Conservation (phyloP, 2,888 invertebrate species). For the Synergus umbraculus region DNA sequence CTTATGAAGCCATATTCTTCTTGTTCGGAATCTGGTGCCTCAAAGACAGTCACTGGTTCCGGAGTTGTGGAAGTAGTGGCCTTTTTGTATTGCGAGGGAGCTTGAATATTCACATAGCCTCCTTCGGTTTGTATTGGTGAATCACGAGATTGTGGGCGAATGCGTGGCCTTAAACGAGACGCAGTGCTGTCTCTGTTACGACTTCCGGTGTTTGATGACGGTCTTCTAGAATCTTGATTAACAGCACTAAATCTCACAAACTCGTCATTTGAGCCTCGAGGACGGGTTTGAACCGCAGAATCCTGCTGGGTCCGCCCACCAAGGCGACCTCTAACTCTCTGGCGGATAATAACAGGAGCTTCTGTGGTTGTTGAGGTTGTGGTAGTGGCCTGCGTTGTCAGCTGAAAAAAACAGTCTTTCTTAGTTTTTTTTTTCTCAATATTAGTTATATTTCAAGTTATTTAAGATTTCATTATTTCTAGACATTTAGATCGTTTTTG, state of each 20-base stretch:
- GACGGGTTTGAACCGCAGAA: slow-evolving; percentile 69
- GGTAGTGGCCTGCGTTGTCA: slow-evolving; percentile 49
- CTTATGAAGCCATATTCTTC: slow-evolving; percentile 79
- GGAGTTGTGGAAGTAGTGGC: slow-evolving; percentile 52
- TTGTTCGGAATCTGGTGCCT: slow-evolving; percentile 71
- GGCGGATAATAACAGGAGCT: slow-evolving; percentile 67
- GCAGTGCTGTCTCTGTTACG: slow-evolving; percentile 50
- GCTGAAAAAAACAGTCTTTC: slow-evolving; percentile 40
- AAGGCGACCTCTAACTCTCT: slow-evolving; percentile 67
- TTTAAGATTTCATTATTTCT: background rate
- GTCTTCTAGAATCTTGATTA: slow-evolving; percentile 59
- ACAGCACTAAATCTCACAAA: slow-evolving; percentile 73
- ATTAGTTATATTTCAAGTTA: background rate
- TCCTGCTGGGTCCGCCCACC: slow-evolving; percentile 66
- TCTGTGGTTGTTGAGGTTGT: slow-evolving; percentile 64
- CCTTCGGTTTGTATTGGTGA: slow-evolving; percentile 70
- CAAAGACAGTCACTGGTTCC: slow-evolving; percentile 34
- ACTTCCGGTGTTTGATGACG: slow-evolving; percentile 12
- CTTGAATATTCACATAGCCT: slow-evolving; percentile 72
- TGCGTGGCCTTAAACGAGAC: slow-evolving; percentile 54
- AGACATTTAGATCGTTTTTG: background rate
- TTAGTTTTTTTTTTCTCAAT: too few relatives aligned
- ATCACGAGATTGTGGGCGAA: slow-evolving; percentile 60
- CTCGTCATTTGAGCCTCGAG: slow-evolving; percentile 70
- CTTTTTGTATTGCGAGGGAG: slow-evolving; percentile 53